Conservation (phyloP, 2,113 vertebrate species). For the Sus scrofa region T2T-Sscrofa CM000812.6:38185001-38185500, state of each 20-base stretch:
- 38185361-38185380: slow-evolving; percentile 42
- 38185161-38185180: not conserved
- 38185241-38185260: not conserved
- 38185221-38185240: not conserved
- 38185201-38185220: not conserved
- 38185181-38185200: not conserved
- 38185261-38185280: slow-evolving; percentile 3
- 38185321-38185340: not conserved
- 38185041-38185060: no score
- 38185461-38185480: not conserved
- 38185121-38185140: not conserved
- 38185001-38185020: no score
- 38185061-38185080: no score
- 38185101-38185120: not conserved
- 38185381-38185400: slow-evolving; percentile 14
- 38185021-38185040: no score
- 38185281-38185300: not conserved
- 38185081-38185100: not conserved
- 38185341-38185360: slow-evolving; percentile 20
- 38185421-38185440: not conserved
- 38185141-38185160: not conserved
- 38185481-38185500: not conserved
- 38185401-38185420: not conserved
- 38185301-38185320: not conserved
- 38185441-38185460: not conserved